Evolutionary conservation across 2,113 vertebrate species (phyloP).

Genomic region (Tinamus guttatus): DNA sequence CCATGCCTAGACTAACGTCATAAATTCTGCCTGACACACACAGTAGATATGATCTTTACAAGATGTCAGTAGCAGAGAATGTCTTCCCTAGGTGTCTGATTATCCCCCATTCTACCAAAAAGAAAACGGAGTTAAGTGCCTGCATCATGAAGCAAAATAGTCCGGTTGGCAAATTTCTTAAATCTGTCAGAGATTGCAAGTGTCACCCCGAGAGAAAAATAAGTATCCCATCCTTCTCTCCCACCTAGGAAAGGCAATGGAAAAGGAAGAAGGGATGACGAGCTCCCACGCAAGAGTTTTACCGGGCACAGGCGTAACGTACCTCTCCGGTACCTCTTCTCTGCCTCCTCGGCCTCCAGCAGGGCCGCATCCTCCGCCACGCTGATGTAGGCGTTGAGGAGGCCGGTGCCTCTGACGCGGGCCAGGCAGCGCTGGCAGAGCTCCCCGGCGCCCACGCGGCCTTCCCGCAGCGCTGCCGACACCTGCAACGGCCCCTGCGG

Average conservation of each 20-base stretch:
- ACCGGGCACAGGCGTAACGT: background rate
- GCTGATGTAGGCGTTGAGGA: slow-evolving; percentile 92
- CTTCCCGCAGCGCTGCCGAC: slow-evolving; percentile 85
- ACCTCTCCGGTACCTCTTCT: slow-evolving; percentile 86
- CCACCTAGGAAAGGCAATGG: background rate
- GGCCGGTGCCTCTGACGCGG: slow-evolving; percentile 84
- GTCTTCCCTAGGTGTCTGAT: background rate
- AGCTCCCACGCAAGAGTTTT: background rate
- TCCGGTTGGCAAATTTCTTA: background rate
- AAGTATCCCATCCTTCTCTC: background rate
- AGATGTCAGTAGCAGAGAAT: background rate
- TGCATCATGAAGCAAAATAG: background rate
- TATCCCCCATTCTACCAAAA: background rate
- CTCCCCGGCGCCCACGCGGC: slow-evolving; percentile 86
- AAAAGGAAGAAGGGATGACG: background rate
- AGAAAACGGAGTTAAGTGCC: background rate
- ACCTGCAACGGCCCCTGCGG: slow-evolving; percentile 71
- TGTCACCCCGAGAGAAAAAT: background rate
- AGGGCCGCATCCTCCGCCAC: slow-evolving; percentile 87
- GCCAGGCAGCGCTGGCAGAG: slow-evolving; percentile 90
- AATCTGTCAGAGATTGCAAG: background rate
- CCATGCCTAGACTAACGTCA: background rate
- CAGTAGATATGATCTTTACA: background rate
- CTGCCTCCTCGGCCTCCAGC: slow-evolving; percentile 88
- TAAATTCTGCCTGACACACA: background rate